Conservation (phyloP, 1,140 invertebrate species). For the Cylas formicarius region DNA sequence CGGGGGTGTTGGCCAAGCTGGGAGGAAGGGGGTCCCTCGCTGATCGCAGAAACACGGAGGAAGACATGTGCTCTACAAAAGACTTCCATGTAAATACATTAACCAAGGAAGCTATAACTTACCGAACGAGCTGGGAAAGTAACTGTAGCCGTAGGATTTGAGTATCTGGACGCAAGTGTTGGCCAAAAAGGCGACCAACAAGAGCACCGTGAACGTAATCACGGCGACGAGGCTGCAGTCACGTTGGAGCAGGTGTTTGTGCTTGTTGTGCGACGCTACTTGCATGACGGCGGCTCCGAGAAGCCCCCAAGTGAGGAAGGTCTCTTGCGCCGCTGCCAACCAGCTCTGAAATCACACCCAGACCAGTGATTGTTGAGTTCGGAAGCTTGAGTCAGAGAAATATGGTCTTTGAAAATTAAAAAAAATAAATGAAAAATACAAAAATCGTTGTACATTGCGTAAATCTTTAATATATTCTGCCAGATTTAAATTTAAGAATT, state of each 20-base stretch:
- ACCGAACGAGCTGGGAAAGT: slow-evolving; percentile 81
- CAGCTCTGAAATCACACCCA: slow-evolving; percentile 59
- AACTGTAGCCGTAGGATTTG: slow-evolving; percentile 60
- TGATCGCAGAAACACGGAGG: slow-evolving; percentile 63
- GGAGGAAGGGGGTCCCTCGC: slow-evolving; percentile 45
- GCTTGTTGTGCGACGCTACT: slow-evolving; percentile 68
- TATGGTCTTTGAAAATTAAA: slow-evolving; percentile 1
- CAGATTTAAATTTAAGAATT: too few species aligned
- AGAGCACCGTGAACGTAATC: slow-evolving; percentile 66
- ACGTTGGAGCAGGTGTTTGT: slow-evolving; percentile 60
- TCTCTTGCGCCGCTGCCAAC: slow-evolving; percentile 80
- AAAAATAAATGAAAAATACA: slow-evolving; percentile 12
- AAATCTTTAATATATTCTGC: too few species aligned
- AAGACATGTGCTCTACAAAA: slow-evolving; percentile 61
- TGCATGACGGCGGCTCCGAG: slow-evolving; percentile 80
- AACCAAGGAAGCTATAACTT: slow-evolving; percentile 36
- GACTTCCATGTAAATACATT: slow-evolving; percentile 23
- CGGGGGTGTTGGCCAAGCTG: slow-evolving; percentile 45
- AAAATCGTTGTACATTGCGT: too few species aligned
- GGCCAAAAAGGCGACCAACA: slow-evolving; percentile 69
- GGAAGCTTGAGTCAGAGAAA: too few species aligned
- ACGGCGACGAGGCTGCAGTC: slow-evolving; percentile 74
- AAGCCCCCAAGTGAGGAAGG: slow-evolving; percentile 83
- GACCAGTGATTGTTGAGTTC: slow-evolving; percentile 3
- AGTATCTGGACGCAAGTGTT: slow-evolving; percentile 73